phyloP scores from a whole-genome alignment of 2,797 vertebrate genomes.

The Epinephelus malabaricus region DNA sequence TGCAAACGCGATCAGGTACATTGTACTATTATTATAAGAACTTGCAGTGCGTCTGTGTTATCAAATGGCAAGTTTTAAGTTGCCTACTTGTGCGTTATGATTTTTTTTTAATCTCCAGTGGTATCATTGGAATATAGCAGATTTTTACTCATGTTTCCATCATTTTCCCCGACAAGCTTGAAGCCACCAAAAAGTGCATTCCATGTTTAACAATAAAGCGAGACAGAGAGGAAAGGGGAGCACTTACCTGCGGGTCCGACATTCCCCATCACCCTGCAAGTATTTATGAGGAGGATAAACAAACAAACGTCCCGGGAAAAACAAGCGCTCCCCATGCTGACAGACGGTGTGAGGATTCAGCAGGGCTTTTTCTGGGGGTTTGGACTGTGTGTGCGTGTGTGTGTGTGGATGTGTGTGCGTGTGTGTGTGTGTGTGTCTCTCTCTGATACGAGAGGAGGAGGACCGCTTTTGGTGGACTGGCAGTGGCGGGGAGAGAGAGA shows the following conservation, averaged over 20 bases:
- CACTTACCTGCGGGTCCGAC: slow-evolving; percentile 92
- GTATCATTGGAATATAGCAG: background rate
- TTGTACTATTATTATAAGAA: background rate
- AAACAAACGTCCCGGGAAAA: slow-evolving; percentile 90
- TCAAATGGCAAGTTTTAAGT: slow-evolving; percentile 10
- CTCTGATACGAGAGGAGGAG: slow-evolving; percentile 81
- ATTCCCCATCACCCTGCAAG: slow-evolving; percentile 88
- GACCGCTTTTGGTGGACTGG: slow-evolving; percentile 81
- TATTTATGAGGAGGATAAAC: slow-evolving; percentile 89
- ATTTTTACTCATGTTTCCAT: slow-evolving; percentile 26
- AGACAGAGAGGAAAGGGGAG: slow-evolving; percentile 52
- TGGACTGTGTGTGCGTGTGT: slow-evolving; percentile 68
- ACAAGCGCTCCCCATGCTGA: slow-evolving; percentile 91
- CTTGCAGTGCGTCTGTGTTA: background rate
- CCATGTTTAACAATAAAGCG: slow-evolving; percentile 32
- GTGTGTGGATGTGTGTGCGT: slow-evolving; percentile 67
- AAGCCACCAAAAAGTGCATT: slow-evolving; percentile 37
- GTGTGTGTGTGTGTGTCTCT: slow-evolving; percentile 68
- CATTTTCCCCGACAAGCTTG: background rate
- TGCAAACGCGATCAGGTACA: background rate
- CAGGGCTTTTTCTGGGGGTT: slow-evolving; percentile 74
- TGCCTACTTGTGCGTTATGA: background rate
- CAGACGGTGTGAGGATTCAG: slow-evolving; percentile 82
- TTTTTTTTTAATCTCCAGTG: background rate
- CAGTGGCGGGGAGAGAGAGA: slow-evolving; percentile 41